These are phyloP conservation scores for Actinernus sp. DNA, from an alignment of 92 coral and sea anemone species.

Conservation along the genomic window DNA sequence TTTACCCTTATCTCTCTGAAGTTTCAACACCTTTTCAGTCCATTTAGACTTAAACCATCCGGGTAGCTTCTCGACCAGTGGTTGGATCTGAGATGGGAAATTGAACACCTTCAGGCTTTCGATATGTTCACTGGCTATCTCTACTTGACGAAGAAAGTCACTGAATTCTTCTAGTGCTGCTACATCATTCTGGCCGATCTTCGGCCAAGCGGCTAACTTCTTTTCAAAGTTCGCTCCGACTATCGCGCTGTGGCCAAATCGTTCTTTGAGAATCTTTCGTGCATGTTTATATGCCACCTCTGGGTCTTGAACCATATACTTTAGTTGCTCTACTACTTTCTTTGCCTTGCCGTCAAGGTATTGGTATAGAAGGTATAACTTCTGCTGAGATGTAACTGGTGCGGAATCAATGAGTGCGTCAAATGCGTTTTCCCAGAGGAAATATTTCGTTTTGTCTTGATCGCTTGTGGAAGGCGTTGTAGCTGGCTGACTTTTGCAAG, in stretches of 20 bases:
- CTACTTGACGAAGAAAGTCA: slow-evolving; percentile 65
- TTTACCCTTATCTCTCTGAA: slow-evolving; percentile 45
- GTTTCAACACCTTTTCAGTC: slow-evolving; percentile 55
- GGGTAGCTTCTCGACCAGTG: slow-evolving; percentile 48
- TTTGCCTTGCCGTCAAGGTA: slow-evolving; percentile 63
- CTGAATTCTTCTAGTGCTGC: slow-evolving; percentile 57
- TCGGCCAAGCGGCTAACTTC: slow-evolving; percentile 52
- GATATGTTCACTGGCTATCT: slow-evolving; percentile 63
- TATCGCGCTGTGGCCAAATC: slow-evolving; percentile 54
- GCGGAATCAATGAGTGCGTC: slow-evolving; percentile 46
- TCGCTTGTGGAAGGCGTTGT: slow-evolving; percentile 66
- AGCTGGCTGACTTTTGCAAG: slow-evolving; percentile 50
- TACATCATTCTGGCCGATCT: slow-evolving; percentile 42
- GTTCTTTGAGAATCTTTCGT: slow-evolving; percentile 53
- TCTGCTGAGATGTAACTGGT: slow-evolving; percentile 34
- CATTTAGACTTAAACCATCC: slow-evolving; percentile 60
- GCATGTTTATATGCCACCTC: slow-evolving; percentile 54
- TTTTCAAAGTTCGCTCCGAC: slow-evolving; percentile 54
- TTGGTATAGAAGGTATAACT: slow-evolving; percentile 56
- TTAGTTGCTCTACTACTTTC: slow-evolving; percentile 51
- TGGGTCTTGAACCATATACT: slow-evolving; percentile 57
- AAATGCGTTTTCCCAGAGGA: slow-evolving; percentile 53
- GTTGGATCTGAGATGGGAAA: slow-evolving; percentile 49
- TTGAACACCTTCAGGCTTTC: slow-evolving; percentile 48
- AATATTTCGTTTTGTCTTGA: slow-evolving; percentile 45